These are phyloP conservation scores for Luehdorfia chinensis DNA, from an alignment of 1,140 invertebrate genomes.

Conservation along the genomic window DNA sequence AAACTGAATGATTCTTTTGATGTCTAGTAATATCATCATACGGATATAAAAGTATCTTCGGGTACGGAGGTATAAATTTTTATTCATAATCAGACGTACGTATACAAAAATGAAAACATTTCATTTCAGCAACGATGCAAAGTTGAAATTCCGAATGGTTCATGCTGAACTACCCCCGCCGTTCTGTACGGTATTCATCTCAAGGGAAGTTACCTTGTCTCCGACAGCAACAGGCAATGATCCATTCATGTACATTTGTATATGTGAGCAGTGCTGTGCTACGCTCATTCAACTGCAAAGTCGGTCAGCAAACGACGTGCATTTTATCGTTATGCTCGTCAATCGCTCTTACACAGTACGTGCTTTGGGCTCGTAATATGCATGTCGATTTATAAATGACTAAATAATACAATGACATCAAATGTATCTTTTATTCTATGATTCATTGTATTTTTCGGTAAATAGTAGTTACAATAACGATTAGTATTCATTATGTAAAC, in stretches of 20 bases:
- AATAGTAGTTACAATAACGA: no score
- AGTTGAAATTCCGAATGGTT: constrained; percentile 5
- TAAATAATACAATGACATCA: no score
- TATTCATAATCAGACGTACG: no score
- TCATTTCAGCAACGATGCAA: background rate
- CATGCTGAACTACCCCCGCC: background rate
- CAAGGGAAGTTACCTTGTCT: background rate
- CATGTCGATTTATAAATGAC: no score
- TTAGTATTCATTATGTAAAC: no score
- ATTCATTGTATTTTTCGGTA: no score
- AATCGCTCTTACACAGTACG: constrained; percentile 5
- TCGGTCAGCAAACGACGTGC: constrained; percentile 5
- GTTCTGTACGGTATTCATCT: background rate
- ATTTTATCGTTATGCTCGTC: constrained; percentile 8
- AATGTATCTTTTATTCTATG: no score
- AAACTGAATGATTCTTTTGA: no score
- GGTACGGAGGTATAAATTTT: no score
- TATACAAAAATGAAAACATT: constrained; percentile 11
- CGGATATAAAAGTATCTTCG: no score
- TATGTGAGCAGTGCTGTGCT: background rate
- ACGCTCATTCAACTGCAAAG: constrained; percentile 5
- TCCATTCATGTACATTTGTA: background rate
- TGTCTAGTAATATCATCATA: no score
- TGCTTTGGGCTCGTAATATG: background rate
- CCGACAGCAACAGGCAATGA: constrained; percentile 13